Base-by-base conservation (phyloP, 1,140 invertebrate genomes). In the Brachionus manjavacas region DNA sequence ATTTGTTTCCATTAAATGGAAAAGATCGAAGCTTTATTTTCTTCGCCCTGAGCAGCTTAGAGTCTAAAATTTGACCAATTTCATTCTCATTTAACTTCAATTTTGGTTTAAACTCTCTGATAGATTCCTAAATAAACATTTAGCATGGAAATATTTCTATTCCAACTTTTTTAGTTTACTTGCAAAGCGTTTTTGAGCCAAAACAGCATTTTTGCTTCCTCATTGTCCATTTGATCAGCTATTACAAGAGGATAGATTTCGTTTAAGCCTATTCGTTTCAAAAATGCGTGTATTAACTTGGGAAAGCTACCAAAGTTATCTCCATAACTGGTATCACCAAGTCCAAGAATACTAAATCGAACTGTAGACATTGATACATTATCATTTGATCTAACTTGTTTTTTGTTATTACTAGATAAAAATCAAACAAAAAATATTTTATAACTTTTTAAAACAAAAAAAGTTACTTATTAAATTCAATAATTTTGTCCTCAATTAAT, bases 331-430 rank as follows among this genome's bases (percentile, higher is more conserved):
- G 72, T 35, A 16, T 49, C 43, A 20, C 72, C 72, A 16, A 76
- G 31, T 14, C 72, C 72, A 49, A 76, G 72, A 20, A 76, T 12
- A 76, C 72, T 76, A 89, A 6, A 94, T 91, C 86, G 92, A 92
- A 86, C 92, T 92, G 86, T 93, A 93, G 83, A 93, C 28, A 1
- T 31, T 31, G 3, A 2, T 31, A 1, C 28, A 31, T 31, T 1
- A 31, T 31, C 3, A 1, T 31, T 1, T 31, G 28, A 31, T 3
- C 28, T 3, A 91, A 14, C 14, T 28, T 28, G 25, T 28, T 16
- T 25, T 35, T 0, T 11, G 3, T 64, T 39, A 43, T 41, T 20
- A 25, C 31, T 64, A 6, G 7, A 64, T 23, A 25, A 81, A 81
- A 39, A 52, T 8, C 9, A 14, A 39, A 1, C 14, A 20, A 23